Evolutionary conservation across 1,140 invertebrate genomes (phyloP).

Genomic region (Amyelois transitella): DNA sequence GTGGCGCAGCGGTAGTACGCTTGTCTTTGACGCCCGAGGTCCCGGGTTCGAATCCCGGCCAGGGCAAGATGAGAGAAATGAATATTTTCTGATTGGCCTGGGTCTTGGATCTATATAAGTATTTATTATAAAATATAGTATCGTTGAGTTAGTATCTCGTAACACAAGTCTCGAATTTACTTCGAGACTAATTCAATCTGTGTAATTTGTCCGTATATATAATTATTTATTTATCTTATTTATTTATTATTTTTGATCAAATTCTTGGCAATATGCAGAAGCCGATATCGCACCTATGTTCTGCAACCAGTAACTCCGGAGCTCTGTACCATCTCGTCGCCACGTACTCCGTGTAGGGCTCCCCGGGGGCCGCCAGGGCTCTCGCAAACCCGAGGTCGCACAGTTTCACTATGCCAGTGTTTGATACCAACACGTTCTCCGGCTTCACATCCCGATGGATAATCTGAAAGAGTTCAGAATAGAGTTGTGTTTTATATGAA

Average conservation of each 20-base stretch:
- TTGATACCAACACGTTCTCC: conserved; percentile 91
- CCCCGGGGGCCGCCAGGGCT: conserved; percentile 77
- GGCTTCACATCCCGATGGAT: conserved; percentile 94
- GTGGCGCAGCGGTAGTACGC: too few species aligned
- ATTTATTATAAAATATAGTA: too few species aligned
- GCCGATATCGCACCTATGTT: conserved; percentile 72
- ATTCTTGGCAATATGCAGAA: background rate
- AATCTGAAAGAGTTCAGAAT: conserved; percentile 76
- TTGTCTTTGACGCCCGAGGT: too few species aligned
- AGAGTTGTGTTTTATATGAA: background rate
- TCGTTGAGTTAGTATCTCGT: too few species aligned
- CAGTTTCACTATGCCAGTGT: conserved; percentile 87
- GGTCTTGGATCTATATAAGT: too few species aligned
- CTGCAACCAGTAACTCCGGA: conserved; percentile 88
- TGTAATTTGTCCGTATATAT: too few species aligned
- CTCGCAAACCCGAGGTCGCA: conserved; percentile 93
- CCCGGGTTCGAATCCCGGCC: too few species aligned
- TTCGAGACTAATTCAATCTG: too few species aligned
- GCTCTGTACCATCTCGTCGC: conserved; percentile 91
- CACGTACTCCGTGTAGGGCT: conserved; percentile 88
- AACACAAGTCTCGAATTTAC: too few species aligned
- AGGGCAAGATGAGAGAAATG: too few species aligned
- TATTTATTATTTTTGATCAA: background rate
- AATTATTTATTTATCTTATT: too few species aligned
- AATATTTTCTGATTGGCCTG: too few species aligned